Evolutionary conservation across 2,888 invertebrate species (phyloP), one percentile per base, ranked within the genome.

Genomic region (Nephrotoma guestfalica): DNA sequence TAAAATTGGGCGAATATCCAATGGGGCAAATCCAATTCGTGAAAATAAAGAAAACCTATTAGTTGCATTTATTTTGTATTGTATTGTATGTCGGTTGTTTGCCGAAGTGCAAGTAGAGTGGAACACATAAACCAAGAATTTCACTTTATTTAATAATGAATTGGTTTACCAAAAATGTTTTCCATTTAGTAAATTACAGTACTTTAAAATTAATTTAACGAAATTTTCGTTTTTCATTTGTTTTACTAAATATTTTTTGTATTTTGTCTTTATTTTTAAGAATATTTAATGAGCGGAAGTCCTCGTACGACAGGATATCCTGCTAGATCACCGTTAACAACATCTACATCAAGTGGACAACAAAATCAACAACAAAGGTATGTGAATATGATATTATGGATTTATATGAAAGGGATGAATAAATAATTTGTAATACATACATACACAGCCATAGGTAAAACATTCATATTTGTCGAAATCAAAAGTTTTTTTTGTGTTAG

Each of bases 271-370:
- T 86, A 40, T 18, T 51, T 86, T 51, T 57, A 91, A 93, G 93
- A 93, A 90, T 93, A 93, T 90, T 92, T 93, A 88, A 92, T 93
- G 90, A 92, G 92, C 89, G 91, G 91, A 88, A 93, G 93, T 90
- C 92, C 93, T 87, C 91, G 91, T 87, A 89, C 91, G 87, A 90
- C 91, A 88, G 91, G 92, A 88, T 93, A 92, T 89, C 93, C 92
- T 86, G 91, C 91, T 57, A 89, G 92, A 88, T 92, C 91, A 88
- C 92, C 93, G 88, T 88, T 91, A 86, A 91, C 91, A 88, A 90
- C 91, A 87, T 89, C 91, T 88, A 90, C 91, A 86, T 91, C 91
- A 40, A 90, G 90, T 88, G 91, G 91, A 88, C 89, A 91, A 87
- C 91, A 89, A 88, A 90, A 89, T 89, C 91, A 92, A 89, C 84